Conservation (phyloP, 2,113 vertebrate genomes). For the Sporophila hypoxantha region DNA sequence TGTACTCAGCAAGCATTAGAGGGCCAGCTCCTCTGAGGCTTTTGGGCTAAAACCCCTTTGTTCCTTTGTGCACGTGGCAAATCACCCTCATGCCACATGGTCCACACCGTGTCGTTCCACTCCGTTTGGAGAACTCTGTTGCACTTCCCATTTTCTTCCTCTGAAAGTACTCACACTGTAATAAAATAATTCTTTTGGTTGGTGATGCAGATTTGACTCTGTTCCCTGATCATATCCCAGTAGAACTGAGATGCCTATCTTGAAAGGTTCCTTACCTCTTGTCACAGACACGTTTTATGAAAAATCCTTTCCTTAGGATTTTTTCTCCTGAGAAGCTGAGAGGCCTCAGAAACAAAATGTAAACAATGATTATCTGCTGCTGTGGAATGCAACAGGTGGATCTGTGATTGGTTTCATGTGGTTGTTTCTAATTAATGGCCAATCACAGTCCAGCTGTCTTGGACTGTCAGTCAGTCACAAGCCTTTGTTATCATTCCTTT, state of each 20-base stretch:
- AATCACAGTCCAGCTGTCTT: too few species aligned
- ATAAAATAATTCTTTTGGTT: background rate
- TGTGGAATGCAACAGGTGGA: too few species aligned
- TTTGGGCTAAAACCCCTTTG: background rate
- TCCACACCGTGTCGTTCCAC: fast-evolving
- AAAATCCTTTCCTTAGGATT: too few species aligned
- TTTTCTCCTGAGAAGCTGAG: too few species aligned
- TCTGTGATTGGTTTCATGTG: too few species aligned
- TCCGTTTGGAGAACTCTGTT: background rate
- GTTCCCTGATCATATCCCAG: background rate
- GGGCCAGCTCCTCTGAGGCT: background rate
- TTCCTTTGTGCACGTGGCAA: background rate
- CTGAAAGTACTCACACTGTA: background rate
- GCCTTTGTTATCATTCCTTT: too few species aligned
- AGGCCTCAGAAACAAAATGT: too few species aligned
- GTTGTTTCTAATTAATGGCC: too few species aligned
- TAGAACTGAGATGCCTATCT: background rate
- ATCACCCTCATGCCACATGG: background rate
- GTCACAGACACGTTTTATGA: too few species aligned
- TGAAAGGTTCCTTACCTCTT: background rate
- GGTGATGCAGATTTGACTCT: background rate
- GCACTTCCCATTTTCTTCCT: background rate
- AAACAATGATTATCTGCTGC: too few species aligned
- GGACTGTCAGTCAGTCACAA: too few species aligned
- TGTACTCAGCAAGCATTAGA: background rate